phyloP scores from a whole-genome alignment of 2,888 invertebrate genomes.

The Chromoteleia sp. region DNA sequence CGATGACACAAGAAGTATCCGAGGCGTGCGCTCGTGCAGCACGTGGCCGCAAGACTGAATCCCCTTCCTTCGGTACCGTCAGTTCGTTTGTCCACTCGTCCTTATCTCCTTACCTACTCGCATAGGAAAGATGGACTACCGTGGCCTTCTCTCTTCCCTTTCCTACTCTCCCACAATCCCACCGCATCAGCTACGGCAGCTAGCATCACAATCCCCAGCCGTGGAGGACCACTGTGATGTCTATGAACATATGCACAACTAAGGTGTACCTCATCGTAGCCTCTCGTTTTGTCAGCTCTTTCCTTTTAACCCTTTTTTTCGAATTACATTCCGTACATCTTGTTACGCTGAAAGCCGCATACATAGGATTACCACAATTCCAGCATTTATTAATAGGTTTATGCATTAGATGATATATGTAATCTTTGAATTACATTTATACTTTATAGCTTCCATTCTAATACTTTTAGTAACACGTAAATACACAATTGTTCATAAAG shows the following conservation, averaged over 20 bases:
- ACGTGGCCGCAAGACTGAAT: slow-evolving; percentile 84
- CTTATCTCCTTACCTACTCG: slow-evolving; percentile 78
- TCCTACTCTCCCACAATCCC: slow-evolving; percentile 68
- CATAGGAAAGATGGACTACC: slow-evolving; percentile 71
- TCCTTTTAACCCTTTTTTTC: slow-evolving; percentile 40
- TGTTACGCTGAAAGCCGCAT: slow-evolving; percentile 45
- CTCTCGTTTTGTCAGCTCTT: slow-evolving; percentile 37
- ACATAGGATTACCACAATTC: slow-evolving; percentile 27
- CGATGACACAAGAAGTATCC: slow-evolving; percentile 74
- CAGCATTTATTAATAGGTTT: slow-evolving; percentile 37
- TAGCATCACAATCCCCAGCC: slow-evolving; percentile 64
- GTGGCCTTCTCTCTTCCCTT: slow-evolving; percentile 71
- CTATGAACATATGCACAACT: slow-evolving; percentile 48
- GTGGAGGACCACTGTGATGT: slow-evolving; percentile 44
- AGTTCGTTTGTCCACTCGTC: slow-evolving; percentile 81
- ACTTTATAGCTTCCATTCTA: background rate
- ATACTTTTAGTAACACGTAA: too few relatives aligned
- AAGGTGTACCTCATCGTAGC: slow-evolving; percentile 35
- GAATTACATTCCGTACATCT: slow-evolving; percentile 48
- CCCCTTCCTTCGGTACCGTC: slow-evolving; percentile 82
- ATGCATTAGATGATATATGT: background rate
- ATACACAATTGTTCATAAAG: too few relatives aligned
- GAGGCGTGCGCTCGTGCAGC: slow-evolving; percentile 84
- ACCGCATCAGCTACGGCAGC: slow-evolving; percentile 67
- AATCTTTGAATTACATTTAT: background rate